Evolutionary conservation across 2,888 invertebrate genomes (phyloP).

Genomic region (Syrista parreyssii): DNA sequence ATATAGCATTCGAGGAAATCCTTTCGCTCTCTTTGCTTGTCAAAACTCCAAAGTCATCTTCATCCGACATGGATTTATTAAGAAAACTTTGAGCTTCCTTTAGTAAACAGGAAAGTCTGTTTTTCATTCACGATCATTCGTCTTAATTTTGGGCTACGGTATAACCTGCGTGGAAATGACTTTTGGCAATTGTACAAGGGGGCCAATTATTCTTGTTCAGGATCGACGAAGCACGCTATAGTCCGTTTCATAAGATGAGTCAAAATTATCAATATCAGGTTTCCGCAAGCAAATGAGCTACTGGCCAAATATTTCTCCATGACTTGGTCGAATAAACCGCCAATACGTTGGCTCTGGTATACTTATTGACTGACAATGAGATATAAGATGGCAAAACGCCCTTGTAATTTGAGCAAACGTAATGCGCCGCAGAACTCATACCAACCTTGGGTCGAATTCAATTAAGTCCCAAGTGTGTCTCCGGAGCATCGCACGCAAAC

Average conservation of each 20-base stretch:
- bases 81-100: background rate
- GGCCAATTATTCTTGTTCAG: background rate
- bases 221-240: background rate
- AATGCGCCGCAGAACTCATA: conserved; percentile 42
- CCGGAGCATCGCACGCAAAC: conserved; percentile 36
- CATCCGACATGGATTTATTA: background rate
- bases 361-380: background rate
- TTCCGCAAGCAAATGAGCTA: background rate
- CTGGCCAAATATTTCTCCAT: background rate
- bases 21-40: background rate
- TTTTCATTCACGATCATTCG: background rate
- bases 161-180: background rate
- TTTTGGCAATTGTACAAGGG: background rate
- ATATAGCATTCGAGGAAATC: background rate
- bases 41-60: background rate
- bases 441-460: conserved; percentile 50
- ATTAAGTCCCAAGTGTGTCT: conserved; percentile 58
- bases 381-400: conserved; percentile 39
- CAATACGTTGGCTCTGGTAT: background rate
- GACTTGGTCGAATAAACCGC: background rate
- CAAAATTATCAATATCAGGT: background rate
- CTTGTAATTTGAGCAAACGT: conserved; percentile 55
- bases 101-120: background rate
- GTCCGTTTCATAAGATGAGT: background rate
- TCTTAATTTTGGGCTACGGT: background rate